Base-by-base conservation (phyloP, 2,888 invertebrate genomes). In the Drosophila recens region DNA sequence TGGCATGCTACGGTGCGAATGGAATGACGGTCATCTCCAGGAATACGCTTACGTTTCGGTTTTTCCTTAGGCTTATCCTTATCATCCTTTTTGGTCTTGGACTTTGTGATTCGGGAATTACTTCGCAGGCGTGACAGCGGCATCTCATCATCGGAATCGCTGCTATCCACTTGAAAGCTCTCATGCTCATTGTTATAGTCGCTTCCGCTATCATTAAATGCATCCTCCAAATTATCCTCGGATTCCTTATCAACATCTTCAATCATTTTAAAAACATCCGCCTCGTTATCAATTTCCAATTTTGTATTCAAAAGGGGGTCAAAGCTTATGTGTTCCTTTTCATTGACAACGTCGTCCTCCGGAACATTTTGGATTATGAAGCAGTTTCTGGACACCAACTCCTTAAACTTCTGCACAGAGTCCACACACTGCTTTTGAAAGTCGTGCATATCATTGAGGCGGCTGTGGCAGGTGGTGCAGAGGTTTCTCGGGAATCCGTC, bases 231-330 rank as follows among this genome's bases (percentile, higher is more conserved):
- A 10, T 38, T 58, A 30, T 87, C 85, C 3, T 82, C 70, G 72
- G 52, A 11, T 13, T 90, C 86, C 40, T 90, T 91, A 30, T 90
- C 91, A 0, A 89, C 91, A 54, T 75, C 72, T 63, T 90, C 89
- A 40, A 91, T 52, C 91, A 91, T 88, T 72, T 91, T 91, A 10
- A 91, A 90, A 1, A 91, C 91, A 51, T 90, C 91, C 10, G 89
- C 91, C 51, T 91, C 91, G 53, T 90, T 90, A 23, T 91, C 91
- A 34, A 91, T 75, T 51, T 91, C 91, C 43, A 89, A 73, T 74
- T 91, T 91, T n/a, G 86, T 80, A 71, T 87, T 91, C 0, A 91
- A 69, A 10, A 91, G 72, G 2, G 91, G 91, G 68, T 91, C 91
- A 46, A 87, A 91, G 57, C 83, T 85, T 0, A 81, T 64, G n/a